Evolutionary conservation across 1,140 invertebrate species (phyloP).

Genomic region (Anastrepha obliqua): DNA sequence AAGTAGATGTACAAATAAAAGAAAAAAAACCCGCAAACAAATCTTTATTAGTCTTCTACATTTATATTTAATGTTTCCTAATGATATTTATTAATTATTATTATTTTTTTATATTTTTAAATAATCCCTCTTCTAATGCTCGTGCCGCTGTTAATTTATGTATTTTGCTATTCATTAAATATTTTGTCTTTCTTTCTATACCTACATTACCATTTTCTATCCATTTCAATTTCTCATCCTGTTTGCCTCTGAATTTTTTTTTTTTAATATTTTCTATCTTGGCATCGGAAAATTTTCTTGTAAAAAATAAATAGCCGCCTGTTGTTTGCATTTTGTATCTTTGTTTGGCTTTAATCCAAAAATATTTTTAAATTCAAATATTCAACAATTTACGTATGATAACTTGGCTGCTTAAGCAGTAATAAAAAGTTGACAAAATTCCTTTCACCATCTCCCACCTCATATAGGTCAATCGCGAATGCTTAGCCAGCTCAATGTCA

Average conservation of each 20-base stretch:
- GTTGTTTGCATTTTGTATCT: constrained; percentile 20
- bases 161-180: constrained; percentile 21
- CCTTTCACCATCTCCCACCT: neutral
- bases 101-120: neutral
- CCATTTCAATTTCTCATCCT: neutral
- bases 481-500: constrained; percentile 3
- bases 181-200: neutral
- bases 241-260: neutral
- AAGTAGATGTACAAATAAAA: too few species aligned
- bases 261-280: neutral
- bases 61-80: too few species aligned
- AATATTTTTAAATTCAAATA: constrained; percentile 38
- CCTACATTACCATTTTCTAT: constrained; percentile 11
- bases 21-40: too few species aligned
- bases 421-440: constrained; percentile 27
- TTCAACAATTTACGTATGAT: neutral
- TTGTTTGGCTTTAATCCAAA: constrained; percentile 55
- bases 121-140: neutral
- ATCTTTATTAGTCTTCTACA: too few species aligned
- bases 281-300: constrained; percentile 20
- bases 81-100: too few species aligned
- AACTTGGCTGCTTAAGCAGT: neutral
- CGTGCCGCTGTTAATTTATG: constrained; percentile 31
- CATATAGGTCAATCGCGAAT: constrained; percentile 32
- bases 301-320: constrained; percentile 41